Percentiles rank a stretch among this genome's conserved stretches.
phyloP scores from a whole-genome alignment of 2,113 vertebrate species.

The Trinectes maculatus region DNA sequence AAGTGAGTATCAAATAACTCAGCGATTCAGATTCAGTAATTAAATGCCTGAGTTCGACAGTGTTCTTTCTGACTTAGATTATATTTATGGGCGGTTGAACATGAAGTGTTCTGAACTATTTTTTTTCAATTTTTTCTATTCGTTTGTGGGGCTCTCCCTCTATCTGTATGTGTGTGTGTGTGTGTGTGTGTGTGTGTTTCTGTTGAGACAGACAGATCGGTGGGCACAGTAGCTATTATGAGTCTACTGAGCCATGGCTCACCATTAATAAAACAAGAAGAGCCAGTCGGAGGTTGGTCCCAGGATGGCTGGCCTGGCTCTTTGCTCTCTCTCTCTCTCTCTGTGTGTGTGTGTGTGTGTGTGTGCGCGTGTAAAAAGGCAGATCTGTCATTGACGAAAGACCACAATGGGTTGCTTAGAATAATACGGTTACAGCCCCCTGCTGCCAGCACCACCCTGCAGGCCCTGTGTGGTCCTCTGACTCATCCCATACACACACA shows the following conservation, averaged over 20 bases:
- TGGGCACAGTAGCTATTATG: slow-evolving; percentile 66
- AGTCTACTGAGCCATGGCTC: slow-evolving; percentile 47
- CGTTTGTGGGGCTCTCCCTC: slow-evolving; percentile 1
- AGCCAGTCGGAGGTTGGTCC: slow-evolving; percentile 62
- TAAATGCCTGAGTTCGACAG: too few species aligned
- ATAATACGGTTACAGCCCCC: slow-evolving; percentile 66
- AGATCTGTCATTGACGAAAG: slow-evolving; percentile 66
- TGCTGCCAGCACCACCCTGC: slow-evolving; percentile 51
- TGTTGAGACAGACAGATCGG: slow-evolving; percentile 49
- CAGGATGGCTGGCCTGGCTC: slow-evolving; percentile 59
- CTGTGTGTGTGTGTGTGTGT: slow-evolving; percentile 35
- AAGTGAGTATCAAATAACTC: too few species aligned
- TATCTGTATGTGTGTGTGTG: slow-evolving; percentile 6
- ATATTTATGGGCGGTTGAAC: too few species aligned
- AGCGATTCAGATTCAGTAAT: too few species aligned
- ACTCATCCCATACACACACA: slow-evolving; percentile 42
- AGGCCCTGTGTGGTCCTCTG: slow-evolving; percentile 72
- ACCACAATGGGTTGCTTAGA: slow-evolving; percentile 63
- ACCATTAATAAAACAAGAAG: slow-evolving; percentile 77
- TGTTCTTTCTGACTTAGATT: too few species aligned
- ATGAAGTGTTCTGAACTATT: too few species aligned
- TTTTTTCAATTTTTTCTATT: slow-evolving; percentile 4
- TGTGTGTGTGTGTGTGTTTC: slow-evolving; percentile 14
- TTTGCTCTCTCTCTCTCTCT: slow-evolving; percentile 49
- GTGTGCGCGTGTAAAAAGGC: slow-evolving; percentile 23